Conservation (phyloP, 2,797 vertebrate genomes). For the Chiropotes sagulatus region DNA sequence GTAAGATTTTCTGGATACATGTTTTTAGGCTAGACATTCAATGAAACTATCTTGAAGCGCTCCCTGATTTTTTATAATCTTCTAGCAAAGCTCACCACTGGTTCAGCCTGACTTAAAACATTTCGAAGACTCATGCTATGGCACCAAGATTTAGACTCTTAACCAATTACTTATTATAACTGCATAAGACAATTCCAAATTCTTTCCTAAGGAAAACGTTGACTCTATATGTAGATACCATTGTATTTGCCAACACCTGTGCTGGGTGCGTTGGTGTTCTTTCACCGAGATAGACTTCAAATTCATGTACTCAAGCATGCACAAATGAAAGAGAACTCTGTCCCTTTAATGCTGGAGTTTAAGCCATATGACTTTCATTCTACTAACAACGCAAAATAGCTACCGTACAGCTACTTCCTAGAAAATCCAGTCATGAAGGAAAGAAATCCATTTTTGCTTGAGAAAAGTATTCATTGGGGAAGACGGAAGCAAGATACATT, state of each 20-base stretch:
- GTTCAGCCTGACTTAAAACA: background rate
- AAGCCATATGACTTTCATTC: background rate
- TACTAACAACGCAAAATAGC: background rate
- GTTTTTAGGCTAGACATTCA: conserved; percentile 16
- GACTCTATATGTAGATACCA: background rate
- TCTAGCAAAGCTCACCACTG: background rate
- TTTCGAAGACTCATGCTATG: background rate
- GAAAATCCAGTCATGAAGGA: background rate
- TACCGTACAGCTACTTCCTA: background rate
- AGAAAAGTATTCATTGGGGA: background rate
- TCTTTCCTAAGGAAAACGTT: conserved; percentile 38
- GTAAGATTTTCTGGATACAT: background rate
- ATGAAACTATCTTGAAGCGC: background rate
- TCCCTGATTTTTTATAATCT: background rate
- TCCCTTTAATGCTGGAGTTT: background rate
- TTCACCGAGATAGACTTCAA: conserved; percentile 7
- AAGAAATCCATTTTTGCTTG: background rate
- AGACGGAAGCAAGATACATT: background rate
- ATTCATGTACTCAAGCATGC: background rate
- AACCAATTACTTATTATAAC: background rate
- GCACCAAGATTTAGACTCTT: background rate
- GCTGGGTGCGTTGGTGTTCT: background rate
- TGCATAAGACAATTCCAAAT: conserved; percentile 14
- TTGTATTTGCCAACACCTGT: background rate
- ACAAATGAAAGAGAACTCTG: background rate